Evolutionary conservation across 2,888 invertebrate species (phyloP).

Genomic region (Willowsia nigromaculata): DNA sequence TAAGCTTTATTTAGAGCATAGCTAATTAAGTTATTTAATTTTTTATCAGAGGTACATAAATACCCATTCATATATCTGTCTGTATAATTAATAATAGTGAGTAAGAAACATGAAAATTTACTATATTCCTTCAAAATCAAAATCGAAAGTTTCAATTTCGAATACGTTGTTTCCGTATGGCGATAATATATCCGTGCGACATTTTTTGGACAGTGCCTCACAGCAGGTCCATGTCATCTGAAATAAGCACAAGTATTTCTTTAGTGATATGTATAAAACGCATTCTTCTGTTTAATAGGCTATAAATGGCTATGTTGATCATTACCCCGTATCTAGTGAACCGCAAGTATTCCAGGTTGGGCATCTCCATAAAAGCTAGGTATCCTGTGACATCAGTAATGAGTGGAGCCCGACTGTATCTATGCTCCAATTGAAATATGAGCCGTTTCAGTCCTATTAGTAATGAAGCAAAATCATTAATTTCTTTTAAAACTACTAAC

Average conservation of each 20-base stretch:
- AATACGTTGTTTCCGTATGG: constrained; percentile 72
- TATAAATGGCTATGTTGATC: neutral
- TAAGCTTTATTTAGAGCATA: no score
- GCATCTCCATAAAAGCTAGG: constrained; percentile 71
- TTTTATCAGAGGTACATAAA: no score
- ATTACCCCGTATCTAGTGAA: constrained; percentile 74
- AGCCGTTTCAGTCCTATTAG: constrained; percentile 53
- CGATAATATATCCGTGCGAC: constrained; percentile 46
- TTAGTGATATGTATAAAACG: neutral
- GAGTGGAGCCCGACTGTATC: constrained; percentile 71
- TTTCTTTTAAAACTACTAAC: neutral
- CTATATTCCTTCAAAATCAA: constrained; percentile 67
- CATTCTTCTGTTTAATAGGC: no score
- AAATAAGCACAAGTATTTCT: neutral
- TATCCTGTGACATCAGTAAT: constrained; percentile 73
- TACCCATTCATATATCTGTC: neutral
- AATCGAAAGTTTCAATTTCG: constrained; percentile 70
- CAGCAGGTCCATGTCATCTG: constrained; percentile 72
- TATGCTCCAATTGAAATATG: constrained; percentile 63
- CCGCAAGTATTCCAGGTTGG: constrained; percentile 63
- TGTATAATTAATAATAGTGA: neutral
- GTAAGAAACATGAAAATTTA: neutral
- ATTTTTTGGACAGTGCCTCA: constrained; percentile 59
- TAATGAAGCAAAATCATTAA: neutral
- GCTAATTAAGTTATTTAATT: no score